Evolutionary conservation across 2,797 vertebrate species (phyloP).

Genomic region (Pseudomugil tenellus): DNA sequence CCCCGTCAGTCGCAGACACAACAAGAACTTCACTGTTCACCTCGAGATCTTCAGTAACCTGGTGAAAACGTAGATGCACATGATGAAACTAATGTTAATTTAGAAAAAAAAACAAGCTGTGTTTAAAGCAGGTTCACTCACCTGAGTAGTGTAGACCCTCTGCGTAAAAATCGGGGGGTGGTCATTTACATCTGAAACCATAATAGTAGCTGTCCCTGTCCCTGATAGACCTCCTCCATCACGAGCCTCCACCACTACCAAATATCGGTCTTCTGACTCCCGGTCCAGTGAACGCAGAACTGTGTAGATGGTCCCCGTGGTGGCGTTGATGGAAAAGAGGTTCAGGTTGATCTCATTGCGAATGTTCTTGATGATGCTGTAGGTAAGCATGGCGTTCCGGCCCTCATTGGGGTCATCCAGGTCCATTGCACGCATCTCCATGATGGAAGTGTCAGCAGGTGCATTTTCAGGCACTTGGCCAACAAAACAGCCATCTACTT

Average conservation of each 20-base stretch:
- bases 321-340: slow-evolving; percentile 88
- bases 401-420: slow-evolving; percentile 87
- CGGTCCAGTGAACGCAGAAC: slow-evolving; percentile 87
- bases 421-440: slow-evolving; percentile 90
- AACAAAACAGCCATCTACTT: slow-evolving; percentile 82
- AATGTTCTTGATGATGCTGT: slow-evolving; percentile 88
- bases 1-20: slow-evolving; percentile 86
- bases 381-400: slow-evolving; percentile 85
- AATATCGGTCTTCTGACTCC: slow-evolving; percentile 84
- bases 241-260: slow-evolving; percentile 88
- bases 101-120: background rate
- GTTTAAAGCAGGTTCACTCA: slow-evolving; percentile 32
- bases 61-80: slow-evolving; percentile 17
- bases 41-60: slow-evolving; percentile 84
- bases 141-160: slow-evolving; percentile 81
- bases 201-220: slow-evolving; percentile 89
- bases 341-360: slow-evolving; percentile 90
- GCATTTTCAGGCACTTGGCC: slow-evolving; percentile 88
- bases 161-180: slow-evolving; percentile 89
- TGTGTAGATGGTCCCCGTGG: slow-evolving; percentile 87
- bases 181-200: slow-evolving; percentile 89
- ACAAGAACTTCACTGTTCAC: slow-evolving; percentile 86
- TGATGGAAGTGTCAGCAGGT: slow-evolving; percentile 86
- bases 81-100: background rate
- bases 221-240: slow-evolving; percentile 89